These are phyloP conservation scores for Coelopa frigida DNA, from an alignment of 1,140 invertebrate genomes.

Conservation along the genomic window DNA sequence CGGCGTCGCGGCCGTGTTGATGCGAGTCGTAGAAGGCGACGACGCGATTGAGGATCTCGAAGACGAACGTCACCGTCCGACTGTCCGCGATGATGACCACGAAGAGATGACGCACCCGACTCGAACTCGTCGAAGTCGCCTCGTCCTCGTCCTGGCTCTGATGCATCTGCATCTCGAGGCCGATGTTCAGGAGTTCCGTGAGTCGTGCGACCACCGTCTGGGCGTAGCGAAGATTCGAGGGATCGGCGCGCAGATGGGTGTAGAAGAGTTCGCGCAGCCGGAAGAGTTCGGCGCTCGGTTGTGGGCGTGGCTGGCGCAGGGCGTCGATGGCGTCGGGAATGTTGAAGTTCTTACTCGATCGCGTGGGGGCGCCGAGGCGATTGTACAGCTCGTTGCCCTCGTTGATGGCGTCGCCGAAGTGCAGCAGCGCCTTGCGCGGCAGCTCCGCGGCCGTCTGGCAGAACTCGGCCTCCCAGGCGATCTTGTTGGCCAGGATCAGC, in stretches of 20 bases:
- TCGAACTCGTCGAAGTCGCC: background rate
- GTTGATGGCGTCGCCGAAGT: slow-evolving; percentile 39
- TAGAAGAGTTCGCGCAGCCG: slow-evolving; percentile 40
- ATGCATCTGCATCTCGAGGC: background rate
- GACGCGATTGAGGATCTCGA: slow-evolving; percentile 32
- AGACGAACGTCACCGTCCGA: slow-evolving; percentile 36
- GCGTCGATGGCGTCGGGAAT: slow-evolving; percentile 37
- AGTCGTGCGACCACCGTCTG: slow-evolving; percentile 31
- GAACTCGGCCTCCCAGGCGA: slow-evolving; percentile 27
- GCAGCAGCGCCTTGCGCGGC: slow-evolving; percentile 28
- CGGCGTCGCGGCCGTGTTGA: slow-evolving; percentile 35
- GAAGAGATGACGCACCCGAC: slow-evolving; percentile 28
- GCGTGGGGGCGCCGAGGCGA: slow-evolving; percentile 18
- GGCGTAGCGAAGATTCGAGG: slow-evolving; percentile 27
- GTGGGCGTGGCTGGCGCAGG: slow-evolving; percentile 32
- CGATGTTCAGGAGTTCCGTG: slow-evolving; percentile 27
- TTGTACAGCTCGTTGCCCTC: slow-evolving; percentile 38
- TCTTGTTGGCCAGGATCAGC: slow-evolving; percentile 35
- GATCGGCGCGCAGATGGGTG: slow-evolving; percentile 40
- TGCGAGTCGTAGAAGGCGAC: slow-evolving; percentile 38
- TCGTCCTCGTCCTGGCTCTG: background rate
- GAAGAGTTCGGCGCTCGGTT: slow-evolving; percentile 24
- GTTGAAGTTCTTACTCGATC: slow-evolving; percentile 25
- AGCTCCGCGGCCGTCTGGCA: slow-evolving; percentile 24
- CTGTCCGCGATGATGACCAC: slow-evolving; percentile 38